Evolutionary conservation across 2,888 invertebrate species (phyloP).

Genomic region (Tipula vernalis): DNA sequence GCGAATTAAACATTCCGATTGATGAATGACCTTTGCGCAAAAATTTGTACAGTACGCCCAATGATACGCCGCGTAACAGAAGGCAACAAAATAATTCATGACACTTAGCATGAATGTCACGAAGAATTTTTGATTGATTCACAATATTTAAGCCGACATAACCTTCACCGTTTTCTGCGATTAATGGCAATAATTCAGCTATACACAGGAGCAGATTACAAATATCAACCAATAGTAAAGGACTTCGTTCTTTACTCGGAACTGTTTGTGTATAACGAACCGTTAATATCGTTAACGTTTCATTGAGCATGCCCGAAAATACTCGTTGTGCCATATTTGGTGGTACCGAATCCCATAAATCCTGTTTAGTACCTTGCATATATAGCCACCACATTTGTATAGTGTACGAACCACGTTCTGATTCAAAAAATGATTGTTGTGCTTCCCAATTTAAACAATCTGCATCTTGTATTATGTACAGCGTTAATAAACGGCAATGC

Average conservation of each 20-base stretch:
- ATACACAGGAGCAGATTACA: constrained; percentile 65
- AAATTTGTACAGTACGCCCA: constrained; percentile 54
- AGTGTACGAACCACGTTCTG: constrained; percentile 65
- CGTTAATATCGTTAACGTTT: constrained; percentile 67
- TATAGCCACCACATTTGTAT: constrained; percentile 85
- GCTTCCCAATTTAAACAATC: constrained; percentile 66
- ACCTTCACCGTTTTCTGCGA: constrained; percentile 49
- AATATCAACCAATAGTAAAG: constrained; percentile 55
- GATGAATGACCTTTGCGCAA: constrained; percentile 44
- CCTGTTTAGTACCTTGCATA: constrained; percentile 67
- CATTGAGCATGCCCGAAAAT: constrained; percentile 74
- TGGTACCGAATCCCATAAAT: constrained; percentile 79
- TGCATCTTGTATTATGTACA: constrained; percentile 72
- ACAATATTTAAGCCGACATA: constrained; percentile 44
- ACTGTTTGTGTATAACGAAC: constrained; percentile 67
- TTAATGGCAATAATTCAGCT: constrained; percentile 55
- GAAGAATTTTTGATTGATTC: constrained; percentile 52
- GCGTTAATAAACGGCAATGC: constrained; percentile 61
- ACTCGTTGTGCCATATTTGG: constrained; percentile 78
- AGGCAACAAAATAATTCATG: constrained; percentile 64
- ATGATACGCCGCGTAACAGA: constrained; percentile 57
- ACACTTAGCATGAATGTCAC: constrained; percentile 74
- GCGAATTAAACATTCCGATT: constrained; percentile 42
- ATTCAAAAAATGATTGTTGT: constrained; percentile 50
- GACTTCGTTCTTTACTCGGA: constrained; percentile 45